phyloP scores from a whole-genome alignment of 2,797 vertebrate species.

The Menidia menidia region DNA sequence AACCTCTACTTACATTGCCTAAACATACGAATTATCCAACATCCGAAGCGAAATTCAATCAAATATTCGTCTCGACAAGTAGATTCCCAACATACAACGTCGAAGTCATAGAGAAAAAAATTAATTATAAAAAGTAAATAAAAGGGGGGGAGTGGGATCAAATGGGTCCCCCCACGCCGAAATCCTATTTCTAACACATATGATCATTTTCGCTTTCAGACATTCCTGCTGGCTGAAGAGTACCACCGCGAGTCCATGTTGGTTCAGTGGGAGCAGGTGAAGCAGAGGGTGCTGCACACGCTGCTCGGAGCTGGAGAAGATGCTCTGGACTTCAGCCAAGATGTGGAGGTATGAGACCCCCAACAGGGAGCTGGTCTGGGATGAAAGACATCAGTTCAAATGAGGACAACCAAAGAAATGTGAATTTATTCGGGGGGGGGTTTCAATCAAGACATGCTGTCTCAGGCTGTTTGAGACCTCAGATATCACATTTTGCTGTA shows the following conservation, averaged over 20 bases:
- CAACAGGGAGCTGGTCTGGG: background rate
- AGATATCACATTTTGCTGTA: background rate
- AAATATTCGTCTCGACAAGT: no score
- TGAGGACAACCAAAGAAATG: no score
- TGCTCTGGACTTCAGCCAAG: constrained; percentile 95
- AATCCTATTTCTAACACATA: no score
- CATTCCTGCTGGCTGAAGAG: constrained; percentile 95
- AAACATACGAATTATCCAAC: no score
- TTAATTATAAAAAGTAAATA: no score
- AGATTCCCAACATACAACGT: no score
- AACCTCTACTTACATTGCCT: no score
- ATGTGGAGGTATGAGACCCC: constrained; percentile 88
- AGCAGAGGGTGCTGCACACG: constrained; percentile 96
- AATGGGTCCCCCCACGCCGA: no score
- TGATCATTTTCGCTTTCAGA: constrained; percentile 75
- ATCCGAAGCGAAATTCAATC: no score
- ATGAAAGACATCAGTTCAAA: background rate
- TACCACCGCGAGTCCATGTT: constrained; percentile 98
- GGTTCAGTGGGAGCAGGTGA: constrained; percentile 99
- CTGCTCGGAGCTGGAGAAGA: constrained; percentile 96
- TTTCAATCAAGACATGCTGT: background rate
- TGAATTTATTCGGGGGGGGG: no score
- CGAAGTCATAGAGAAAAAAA: no score
- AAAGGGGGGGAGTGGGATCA: no score
- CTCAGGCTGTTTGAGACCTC: background rate